Percentiles rank a stretch among this genome's conserved stretches.
phyloP scores from a whole-genome alignment of 2,113 vertebrate genomes.

The Odocoileus hemionus region DNA sequence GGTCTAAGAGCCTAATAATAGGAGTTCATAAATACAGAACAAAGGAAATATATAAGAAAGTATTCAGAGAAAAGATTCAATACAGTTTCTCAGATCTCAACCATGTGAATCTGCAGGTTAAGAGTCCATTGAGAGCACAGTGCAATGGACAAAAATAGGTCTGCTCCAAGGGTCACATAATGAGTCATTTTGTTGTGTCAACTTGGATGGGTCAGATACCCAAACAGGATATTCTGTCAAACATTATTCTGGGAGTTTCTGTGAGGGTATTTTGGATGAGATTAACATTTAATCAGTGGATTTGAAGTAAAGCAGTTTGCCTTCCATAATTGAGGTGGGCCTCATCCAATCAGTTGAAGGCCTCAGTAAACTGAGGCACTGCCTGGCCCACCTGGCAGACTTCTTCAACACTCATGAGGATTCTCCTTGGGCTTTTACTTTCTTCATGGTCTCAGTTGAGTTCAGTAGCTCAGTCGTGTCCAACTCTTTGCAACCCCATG shows the following conservation, averaged over 20 bases:
- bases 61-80: background rate
- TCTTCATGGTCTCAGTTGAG: background rate
- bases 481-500: background rate
- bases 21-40: background rate
- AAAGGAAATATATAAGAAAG: background rate
- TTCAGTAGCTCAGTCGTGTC: background rate
- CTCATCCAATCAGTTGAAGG: background rate
- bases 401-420: background rate
- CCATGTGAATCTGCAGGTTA: background rate
- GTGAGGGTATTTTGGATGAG: background rate
- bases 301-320: background rate
- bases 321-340: background rate
- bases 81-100: background rate
- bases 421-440: background rate
- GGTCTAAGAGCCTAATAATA: background rate
- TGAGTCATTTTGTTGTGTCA: background rate
- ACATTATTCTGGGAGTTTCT: background rate
- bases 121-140: background rate
- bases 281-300: background rate
- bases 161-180: background rate
- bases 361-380: background rate
- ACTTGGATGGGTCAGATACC: background rate
- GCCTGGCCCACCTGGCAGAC: background rate
- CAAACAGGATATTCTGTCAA: background rate
- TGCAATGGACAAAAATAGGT: background rate